These are phyloP conservation scores for Eurystomus glaucurus DNA, from an alignment of 2,797 vertebrate species.

Conservation along the genomic window DNA sequence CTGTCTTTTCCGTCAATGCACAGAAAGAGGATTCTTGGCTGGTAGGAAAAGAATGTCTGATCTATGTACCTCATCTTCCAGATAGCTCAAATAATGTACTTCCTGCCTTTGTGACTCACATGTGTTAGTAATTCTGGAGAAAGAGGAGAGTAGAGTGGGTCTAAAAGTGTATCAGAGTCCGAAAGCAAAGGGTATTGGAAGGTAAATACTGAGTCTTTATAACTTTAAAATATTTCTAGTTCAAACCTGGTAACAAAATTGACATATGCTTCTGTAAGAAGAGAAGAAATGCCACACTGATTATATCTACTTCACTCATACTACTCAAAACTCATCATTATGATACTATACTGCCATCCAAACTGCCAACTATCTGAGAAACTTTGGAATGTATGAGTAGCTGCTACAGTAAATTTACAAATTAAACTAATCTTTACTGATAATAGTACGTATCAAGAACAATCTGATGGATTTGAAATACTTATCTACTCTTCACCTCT, in stretches of 20 bases:
- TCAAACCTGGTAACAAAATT: neutral
- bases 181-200: neutral
- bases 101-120: neutral
- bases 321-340: neutral
- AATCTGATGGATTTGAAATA: conserved; percentile 48
- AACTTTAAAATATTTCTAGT: neutral
- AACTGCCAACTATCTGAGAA: neutral
- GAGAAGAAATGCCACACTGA: neutral
- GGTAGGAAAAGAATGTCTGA: neutral
- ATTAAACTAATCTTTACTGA: conserved; percentile 45
- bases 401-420: neutral
- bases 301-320: neutral
- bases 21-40: neutral
- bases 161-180: neutral
- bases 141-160: neutral
- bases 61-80: neutral
- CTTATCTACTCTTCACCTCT: conserved; percentile 12
- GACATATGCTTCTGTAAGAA: neutral
- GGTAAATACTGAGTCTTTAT: neutral
- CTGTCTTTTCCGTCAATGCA: neutral
- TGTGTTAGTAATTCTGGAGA: neutral
- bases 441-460: conserved; percentile 1
- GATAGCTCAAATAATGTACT: neutral
- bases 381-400: neutral
- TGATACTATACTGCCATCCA: neutral